These are phyloP conservation scores for Oligia strigilis DNA, from an alignment of 2,888 invertebrate genomes.

Conservation along the genomic window DNA sequence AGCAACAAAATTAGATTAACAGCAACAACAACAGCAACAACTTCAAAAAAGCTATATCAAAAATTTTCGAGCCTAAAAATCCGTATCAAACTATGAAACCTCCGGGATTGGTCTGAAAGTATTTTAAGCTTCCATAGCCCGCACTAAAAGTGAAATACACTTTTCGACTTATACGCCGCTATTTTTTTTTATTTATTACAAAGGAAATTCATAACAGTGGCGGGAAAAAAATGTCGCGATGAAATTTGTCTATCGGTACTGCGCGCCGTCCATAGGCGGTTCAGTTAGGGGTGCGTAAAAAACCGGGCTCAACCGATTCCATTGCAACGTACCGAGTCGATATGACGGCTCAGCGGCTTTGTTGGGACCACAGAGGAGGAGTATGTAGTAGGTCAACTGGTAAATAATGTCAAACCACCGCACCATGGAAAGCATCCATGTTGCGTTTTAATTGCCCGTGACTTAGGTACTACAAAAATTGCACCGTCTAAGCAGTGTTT, in stretches of 20 bases:
- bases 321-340: conserved; percentile 71
- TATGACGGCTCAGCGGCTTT: conserved; percentile 75
- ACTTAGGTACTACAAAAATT: neutral
- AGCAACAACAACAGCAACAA: too few relatives aligned
- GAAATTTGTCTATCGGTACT: conserved; percentile 74
- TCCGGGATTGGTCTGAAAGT: neutral
- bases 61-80: neutral
- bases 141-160: conserved; percentile 27
- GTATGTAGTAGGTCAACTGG: conserved; percentile 41
- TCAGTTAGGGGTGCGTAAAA: conserved; percentile 78
- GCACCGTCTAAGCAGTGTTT: neutral
- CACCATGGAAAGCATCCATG: too few relatives aligned
- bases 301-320: conserved; percentile 71
- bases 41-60: neutral
- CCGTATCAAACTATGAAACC: neutral
- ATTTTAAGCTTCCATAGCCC: conserved; percentile 24
- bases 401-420: neutral
- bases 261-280: conserved; percentile 71
- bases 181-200: conserved; percentile 56
- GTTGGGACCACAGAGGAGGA: conserved; percentile 38
- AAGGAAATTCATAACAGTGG: conserved; percentile 64
- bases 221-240: conserved; percentile 67
- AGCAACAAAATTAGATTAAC: too few relatives aligned
- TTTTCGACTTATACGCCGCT: conserved; percentile 18
- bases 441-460: neutral